Conservation (phyloP, 2,797 vertebrate genomes). For the Falco concolor region DNA sequence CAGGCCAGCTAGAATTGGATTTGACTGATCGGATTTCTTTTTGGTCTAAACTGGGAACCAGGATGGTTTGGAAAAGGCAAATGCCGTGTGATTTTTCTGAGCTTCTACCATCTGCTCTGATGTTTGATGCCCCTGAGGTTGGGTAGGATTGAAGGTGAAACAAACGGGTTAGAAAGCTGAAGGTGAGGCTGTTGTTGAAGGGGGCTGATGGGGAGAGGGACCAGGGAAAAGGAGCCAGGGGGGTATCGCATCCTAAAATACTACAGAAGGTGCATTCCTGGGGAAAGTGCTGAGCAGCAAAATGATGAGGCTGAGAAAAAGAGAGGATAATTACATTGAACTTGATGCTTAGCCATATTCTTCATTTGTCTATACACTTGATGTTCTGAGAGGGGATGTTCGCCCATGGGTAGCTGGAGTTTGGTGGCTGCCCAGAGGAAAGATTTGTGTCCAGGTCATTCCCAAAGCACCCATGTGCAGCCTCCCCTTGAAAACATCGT, state of each 20-base stretch:
- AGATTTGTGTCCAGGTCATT: not conserved
- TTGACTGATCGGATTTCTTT: constrained; percentile 60
- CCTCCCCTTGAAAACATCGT: accelerated
- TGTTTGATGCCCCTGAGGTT: not conserved
- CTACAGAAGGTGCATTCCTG: not conserved
- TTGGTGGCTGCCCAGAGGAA: not conserved
- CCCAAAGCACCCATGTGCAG: accelerated
- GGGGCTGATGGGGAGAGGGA: not conserved
- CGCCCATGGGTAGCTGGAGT: not conserved
- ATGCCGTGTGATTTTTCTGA: not conserved
- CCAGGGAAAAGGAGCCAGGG: not conserved
- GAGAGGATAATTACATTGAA: not conserved
- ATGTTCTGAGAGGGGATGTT: not conserved
- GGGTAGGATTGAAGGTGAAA: not conserved
- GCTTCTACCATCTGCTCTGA: not conserved
- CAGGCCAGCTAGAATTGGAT: constrained; percentile 48
- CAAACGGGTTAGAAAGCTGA: not conserved
- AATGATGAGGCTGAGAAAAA: not conserved
- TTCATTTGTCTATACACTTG: accelerated
- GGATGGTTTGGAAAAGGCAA: not conserved
- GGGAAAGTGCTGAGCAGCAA: not conserved
- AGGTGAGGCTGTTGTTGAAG: not conserved
- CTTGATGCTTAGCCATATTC: not conserved
- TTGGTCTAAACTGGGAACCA: constrained; percentile 28
- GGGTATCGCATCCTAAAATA: accelerated